phyloP scores from a whole-genome alignment of 2,888 invertebrate species.

The Tetragnatha montana region DNA sequence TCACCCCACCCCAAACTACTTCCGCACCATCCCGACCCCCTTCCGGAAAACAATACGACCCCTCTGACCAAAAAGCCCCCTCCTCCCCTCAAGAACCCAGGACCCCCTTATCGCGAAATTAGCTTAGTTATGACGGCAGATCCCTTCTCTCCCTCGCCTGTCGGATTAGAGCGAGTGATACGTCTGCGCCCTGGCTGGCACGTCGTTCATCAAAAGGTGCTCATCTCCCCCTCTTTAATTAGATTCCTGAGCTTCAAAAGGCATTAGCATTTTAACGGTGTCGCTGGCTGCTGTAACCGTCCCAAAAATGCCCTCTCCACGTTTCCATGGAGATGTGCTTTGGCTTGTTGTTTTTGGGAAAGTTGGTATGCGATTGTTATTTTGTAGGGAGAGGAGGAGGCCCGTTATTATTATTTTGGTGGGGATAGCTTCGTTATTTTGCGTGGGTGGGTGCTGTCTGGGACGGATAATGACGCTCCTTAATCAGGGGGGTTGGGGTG shows the following conservation, averaged over 20 bases:
- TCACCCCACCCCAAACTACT: no score
- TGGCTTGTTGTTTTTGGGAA: neutral
- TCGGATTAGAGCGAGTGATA: constrained; percentile 64
- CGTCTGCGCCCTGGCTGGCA: constrained; percentile 49
- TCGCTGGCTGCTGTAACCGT: constrained; percentile 45
- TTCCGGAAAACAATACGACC: neutral
- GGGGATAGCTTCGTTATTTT: neutral
- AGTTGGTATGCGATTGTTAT: constrained; percentile 36
- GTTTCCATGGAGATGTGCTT: constrained; percentile 45
- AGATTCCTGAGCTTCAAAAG: constrained; percentile 63
- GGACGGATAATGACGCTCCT: neutral
- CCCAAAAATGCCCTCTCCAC: constrained; percentile 45
- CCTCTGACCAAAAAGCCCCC: constrained; percentile 13
- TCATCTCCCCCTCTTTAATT: constrained; percentile 61
- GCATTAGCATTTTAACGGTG: constrained; percentile 64
- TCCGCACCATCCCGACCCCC: no score
- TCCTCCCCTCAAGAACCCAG: constrained; percentile 26
- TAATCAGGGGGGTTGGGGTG: neutral
- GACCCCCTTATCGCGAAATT: constrained; percentile 52
- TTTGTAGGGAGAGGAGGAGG: neutral
- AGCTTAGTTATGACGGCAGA: constrained; percentile 54
- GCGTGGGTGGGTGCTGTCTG: neutral
- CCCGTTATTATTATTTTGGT: neutral
- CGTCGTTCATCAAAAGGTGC: constrained; percentile 65
- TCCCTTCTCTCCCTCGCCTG: constrained; percentile 40